These are phyloP conservation scores for Salarias fasciatus DNA, from an alignment of 2,797 vertebrate genomes.

Conservation along the genomic window DNA sequence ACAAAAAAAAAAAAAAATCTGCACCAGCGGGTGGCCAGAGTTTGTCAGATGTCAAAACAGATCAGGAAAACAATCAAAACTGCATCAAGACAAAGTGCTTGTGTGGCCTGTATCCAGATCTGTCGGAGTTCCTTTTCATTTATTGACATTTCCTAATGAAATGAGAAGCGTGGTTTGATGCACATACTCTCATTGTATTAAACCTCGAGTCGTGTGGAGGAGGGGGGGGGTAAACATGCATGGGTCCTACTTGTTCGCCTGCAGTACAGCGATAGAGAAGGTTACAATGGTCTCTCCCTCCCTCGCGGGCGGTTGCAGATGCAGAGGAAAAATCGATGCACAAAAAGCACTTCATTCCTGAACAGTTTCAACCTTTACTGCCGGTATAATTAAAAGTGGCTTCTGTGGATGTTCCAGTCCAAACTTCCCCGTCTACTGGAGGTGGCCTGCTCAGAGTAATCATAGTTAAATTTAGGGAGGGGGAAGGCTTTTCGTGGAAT, in stretches of 20 bases:
- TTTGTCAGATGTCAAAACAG: conserved; percentile 59
- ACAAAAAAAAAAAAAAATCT: conserved; percentile 37
- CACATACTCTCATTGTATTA: conserved; percentile 56
- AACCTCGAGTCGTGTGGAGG: conserved; percentile 27
- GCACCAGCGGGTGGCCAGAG: conserved; percentile 22
- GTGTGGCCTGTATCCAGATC: conserved; percentile 62
- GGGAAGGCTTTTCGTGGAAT: conserved; percentile 35
- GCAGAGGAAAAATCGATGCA: conserved; percentile 73
- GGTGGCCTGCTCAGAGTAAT: conserved; percentile 55
- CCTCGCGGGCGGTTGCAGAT: conserved; percentile 42
- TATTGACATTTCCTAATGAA: conserved; percentile 62
- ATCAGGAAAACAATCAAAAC: conserved; percentile 54
- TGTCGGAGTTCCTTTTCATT: conserved; percentile 33
- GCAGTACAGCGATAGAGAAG: conserved; percentile 53
- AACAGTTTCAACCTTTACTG: conserved; percentile 77
- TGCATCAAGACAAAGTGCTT: conserved; percentile 60
- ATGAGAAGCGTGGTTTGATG: conserved; percentile 58
- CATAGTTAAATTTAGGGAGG: conserved; percentile 11
- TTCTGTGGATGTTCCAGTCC: conserved; percentile 53
- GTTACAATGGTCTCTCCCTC: conserved; percentile 56
- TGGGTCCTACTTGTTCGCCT: conserved; percentile 52
- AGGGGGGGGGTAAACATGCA: conserved; percentile 4
- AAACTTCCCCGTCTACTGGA: conserved; percentile 52
- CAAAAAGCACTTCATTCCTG: conserved; percentile 76
- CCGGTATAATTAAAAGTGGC: conserved; percentile 79